These are phyloP conservation scores for Drosophila sturtevanti DNA, from an alignment of 1,140 invertebrate species.

Conservation along the genomic window DNA sequence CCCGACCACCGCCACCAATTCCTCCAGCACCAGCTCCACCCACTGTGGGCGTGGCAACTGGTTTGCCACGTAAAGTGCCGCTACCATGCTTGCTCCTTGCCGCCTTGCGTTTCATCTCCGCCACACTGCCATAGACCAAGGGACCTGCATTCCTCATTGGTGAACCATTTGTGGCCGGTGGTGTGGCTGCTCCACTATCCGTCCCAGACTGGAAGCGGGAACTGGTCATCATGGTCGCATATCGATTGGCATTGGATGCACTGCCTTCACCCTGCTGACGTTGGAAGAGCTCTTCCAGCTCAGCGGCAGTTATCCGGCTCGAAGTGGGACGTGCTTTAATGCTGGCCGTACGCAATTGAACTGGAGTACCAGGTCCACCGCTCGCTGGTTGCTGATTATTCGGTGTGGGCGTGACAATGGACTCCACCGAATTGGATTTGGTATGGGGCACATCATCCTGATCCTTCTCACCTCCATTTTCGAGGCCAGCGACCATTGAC, in stretches of 20 bases:
- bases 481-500: constrained; percentile 94
- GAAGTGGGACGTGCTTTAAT: constrained; percentile 93
- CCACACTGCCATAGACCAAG: constrained; percentile 94
- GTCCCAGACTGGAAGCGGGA: constrained; percentile 88
- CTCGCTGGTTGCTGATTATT: constrained; percentile 56
- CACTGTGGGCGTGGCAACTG: constrained; percentile 82
- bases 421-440: constrained; percentile 91
- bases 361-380: constrained; percentile 84
- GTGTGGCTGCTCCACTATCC: constrained; percentile 84
- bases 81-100: constrained; percentile 83
- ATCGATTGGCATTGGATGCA: constrained; percentile 66
- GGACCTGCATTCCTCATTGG: constrained; percentile 85
- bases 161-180: constrained; percentile 84
- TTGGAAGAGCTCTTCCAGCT: constrained; percentile 95
- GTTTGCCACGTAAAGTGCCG: constrained; percentile 77
- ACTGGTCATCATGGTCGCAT: constrained; percentile 87
- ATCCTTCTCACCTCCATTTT: constrained; percentile 84
- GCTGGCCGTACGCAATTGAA: constrained; percentile 91
- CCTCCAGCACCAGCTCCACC: constrained; percentile 30
- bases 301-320: constrained; percentile 93
- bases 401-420: constrained; percentile 84
- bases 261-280: constrained; percentile 86
- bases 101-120: constrained; percentile 93
- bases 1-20: constrained; percentile 47
- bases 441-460: constrained; percentile 84